A percentile compares a stretch with the other conserved stretches of the same genome.
Conservation (phyloP, 2,113 vertebrate genomes). For the Bos indicus region DNA sequence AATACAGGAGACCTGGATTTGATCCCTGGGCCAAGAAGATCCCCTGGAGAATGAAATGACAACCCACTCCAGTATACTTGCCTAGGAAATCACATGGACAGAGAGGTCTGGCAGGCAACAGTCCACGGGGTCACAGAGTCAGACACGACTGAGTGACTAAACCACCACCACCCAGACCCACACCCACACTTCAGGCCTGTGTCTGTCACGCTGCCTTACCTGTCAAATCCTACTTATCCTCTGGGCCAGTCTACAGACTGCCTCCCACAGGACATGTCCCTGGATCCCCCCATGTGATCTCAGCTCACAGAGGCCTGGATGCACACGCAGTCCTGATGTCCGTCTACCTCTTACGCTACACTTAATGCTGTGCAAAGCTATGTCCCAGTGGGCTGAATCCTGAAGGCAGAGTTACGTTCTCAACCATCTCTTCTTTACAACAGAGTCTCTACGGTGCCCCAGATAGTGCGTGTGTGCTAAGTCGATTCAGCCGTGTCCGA, state of each 20-base stretch:
- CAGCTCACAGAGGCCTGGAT: no score
- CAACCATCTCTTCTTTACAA: background rate
- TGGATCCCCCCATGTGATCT: no score
- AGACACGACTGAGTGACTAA: background rate
- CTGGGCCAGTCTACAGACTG: accelerated
- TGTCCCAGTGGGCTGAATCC: accelerated
- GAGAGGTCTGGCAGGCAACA: background rate
- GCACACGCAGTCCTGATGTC: background rate
- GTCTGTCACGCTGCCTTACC: background rate
- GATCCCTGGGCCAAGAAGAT: background rate
- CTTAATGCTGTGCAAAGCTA: accelerated
- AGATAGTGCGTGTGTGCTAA: accelerated
- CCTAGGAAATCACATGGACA: background rate
- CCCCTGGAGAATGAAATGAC: background rate
- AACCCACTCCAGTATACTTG: background rate
- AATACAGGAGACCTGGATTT: background rate
- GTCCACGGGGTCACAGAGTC: background rate
- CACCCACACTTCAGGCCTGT: background rate
- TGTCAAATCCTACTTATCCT: background rate
- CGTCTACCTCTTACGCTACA: background rate
- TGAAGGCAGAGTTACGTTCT: background rate
- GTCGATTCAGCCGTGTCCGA: accelerated
- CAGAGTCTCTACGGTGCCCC: background rate
- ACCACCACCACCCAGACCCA: background rate
- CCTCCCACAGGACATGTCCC: background rate